phyloP scores from a whole-genome alignment of 2,888 invertebrate species.

The Drosophila testacea region DNA sequence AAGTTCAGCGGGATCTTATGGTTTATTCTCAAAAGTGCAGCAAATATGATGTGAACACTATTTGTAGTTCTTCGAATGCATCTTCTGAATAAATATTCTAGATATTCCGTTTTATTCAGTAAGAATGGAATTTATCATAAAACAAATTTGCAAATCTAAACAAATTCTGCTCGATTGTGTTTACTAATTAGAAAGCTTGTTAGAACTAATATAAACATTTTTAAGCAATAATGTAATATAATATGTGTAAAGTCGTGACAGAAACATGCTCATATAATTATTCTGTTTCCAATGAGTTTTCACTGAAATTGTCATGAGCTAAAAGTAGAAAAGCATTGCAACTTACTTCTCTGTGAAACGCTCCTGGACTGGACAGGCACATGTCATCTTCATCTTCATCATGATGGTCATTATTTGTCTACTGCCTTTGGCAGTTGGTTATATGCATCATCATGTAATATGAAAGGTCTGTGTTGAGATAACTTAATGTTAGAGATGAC shows the following conservation, averaged over 20 bases:
- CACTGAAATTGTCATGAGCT: constrained; percentile 4
- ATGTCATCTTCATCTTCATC: constrained; percentile 8
- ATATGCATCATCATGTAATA: constrained; percentile 7
- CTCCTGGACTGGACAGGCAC: not conserved
- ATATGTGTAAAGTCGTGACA: constrained; percentile 6
- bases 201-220: not conserved
- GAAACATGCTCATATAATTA: not conserved
- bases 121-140: too few species aligned
- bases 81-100: not conserved
- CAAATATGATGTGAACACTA: not conserved
- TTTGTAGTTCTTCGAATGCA: not conserved
- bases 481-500: not conserved
- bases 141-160: too few species aligned
- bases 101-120: too few species aligned
- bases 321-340: constrained; percentile 5
- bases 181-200: not conserved
- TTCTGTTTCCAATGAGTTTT: constrained; percentile 27
- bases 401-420: constrained; percentile 2
- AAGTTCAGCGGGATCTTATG: not conserved
- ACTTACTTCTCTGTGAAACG: not conserved
- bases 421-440: constrained; percentile 16
- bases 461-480: not conserved
- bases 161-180: not conserved
- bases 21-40: not conserved
- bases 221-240: too few species aligned